Conservation (phyloP, 2,797 vertebrate genomes). For the Enteromius thamalakanensis region DNA sequence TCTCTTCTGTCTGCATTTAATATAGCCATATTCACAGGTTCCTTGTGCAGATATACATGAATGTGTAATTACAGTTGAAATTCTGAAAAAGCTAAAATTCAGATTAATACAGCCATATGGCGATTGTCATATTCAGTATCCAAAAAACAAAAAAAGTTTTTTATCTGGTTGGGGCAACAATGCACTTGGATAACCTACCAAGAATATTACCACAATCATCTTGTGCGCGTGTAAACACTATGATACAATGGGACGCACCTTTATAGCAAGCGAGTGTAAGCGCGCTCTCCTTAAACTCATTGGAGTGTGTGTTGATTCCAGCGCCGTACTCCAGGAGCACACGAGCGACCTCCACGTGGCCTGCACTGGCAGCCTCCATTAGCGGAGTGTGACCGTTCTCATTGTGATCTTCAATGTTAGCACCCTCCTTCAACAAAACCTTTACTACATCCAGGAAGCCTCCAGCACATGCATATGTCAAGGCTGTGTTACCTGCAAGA, state of each 20-base stretch:
- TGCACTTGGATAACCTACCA: background rate
- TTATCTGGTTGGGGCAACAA: background rate
- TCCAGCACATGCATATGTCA: conserved; percentile 96
- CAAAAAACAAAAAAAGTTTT: background rate
- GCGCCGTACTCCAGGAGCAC: conserved; percentile 97
- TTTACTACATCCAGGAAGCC: conserved; percentile 98
- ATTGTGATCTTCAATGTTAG: conserved; percentile 99
- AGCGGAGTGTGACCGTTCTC: conserved; percentile 98
- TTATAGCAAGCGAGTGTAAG: conserved; percentile 99
- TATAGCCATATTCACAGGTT: background rate
- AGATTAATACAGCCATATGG: background rate
- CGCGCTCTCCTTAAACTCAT: conserved; percentile 99
- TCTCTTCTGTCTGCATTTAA: background rate
- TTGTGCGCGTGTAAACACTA: background rate
- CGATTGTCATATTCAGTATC: no score
- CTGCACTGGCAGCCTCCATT: conserved; percentile 98
- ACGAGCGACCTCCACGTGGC: conserved; percentile 96
- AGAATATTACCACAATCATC: background rate
- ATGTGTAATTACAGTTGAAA: background rate
- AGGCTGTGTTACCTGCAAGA: conserved; percentile 91
- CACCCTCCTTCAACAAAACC: conserved; percentile 97
- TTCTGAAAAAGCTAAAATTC: conserved; percentile 1
- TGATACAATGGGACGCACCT: conserved; percentile 76
- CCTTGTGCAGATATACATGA: background rate
- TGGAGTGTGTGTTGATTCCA: conserved; percentile 99